Base-by-base conservation (phyloP, 2,113 vertebrate species). In the Stomatorhinus ivindoensis region DNA sequence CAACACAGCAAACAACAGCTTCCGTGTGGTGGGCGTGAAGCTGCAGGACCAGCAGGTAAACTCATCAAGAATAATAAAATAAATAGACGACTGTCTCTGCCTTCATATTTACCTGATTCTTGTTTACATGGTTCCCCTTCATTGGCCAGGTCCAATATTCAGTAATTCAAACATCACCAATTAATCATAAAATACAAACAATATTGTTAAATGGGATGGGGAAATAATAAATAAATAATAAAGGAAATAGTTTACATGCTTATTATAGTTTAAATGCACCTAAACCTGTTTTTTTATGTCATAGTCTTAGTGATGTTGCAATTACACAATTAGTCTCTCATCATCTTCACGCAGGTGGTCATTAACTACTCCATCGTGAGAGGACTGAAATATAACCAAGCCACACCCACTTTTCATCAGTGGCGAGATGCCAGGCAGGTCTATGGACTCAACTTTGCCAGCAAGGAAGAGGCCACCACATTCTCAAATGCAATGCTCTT, bases 321-420 rank as follows among this genome's bases (percentile, higher is more conserved):
- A 9, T 46, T 47, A 42, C 19, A 39, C 44, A 44, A 46, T 44
- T n/a, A 39, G 39, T 84, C 82, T 84, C 9, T 87, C 58, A 86
- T 82, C 69, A n/a, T 69, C 46, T 3, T 0, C 92, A 80, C 39
- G 0, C 93, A 99, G 98, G 98, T 99, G 94, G 98, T 99, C 93
- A 99, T 99, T 92, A 99, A 99, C 96, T 99, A 99, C 95, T 99
- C 98, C 91, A 99, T 99, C 91, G 98, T 99, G 94, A 99, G 99
- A 91, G 98, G 98, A 88, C 95, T 99, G 96, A 99, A 99, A 92
- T 99, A 99, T 95, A 99, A 99, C 93, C 98, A 99, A 95, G 98
- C 98, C 89, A 99, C 98, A 0, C 98, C 98, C 0, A 99, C 98
- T 92, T 99, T 99, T 95, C 98, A 99, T 92, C 98, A 99, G 95